These are phyloP conservation scores for Acanthis flammea DNA, from an alignment of 2,797 vertebrate species.

Conservation along the genomic window DNA sequence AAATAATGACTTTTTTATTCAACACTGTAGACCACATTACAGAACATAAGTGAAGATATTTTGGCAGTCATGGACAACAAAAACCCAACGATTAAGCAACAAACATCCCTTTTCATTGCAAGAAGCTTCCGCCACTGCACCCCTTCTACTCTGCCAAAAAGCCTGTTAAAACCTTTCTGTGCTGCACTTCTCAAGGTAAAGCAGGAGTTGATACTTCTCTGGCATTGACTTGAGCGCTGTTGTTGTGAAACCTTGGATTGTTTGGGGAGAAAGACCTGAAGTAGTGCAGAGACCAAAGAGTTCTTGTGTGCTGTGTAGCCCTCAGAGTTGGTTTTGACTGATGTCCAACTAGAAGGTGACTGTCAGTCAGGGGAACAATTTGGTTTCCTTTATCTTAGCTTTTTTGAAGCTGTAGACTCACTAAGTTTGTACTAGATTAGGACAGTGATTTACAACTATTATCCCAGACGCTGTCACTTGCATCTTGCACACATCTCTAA, in stretches of 20 bases:
- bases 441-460: neutral
- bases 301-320: neutral
- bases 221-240: neutral
- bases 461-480: neutral
- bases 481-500: neutral
- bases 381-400: neutral
- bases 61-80: constrained; percentile 98
- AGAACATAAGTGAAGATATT: constrained; percentile 93
- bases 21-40: constrained; percentile 86
- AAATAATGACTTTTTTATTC: neutral
- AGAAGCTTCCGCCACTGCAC: constrained; percentile 94
- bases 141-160: constrained; percentile 88
- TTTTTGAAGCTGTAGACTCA: neutral
- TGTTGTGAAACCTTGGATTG: neutral
- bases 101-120: constrained; percentile 94
- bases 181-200: constrained; percentile 93
- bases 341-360: neutral
- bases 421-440: neutral
- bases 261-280: neutral
- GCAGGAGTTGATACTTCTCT: neutral
- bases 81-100: constrained; percentile 97
- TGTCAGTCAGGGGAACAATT: neutral
- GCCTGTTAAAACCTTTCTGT: constrained; percentile 91
- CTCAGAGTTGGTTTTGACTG: neutral
- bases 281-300: neutral